Evolutionary conservation across 2,888 invertebrate species (phyloP), one percentile per base, ranked within the genome.

Genomic region (Drosophila planitibia): DNA sequence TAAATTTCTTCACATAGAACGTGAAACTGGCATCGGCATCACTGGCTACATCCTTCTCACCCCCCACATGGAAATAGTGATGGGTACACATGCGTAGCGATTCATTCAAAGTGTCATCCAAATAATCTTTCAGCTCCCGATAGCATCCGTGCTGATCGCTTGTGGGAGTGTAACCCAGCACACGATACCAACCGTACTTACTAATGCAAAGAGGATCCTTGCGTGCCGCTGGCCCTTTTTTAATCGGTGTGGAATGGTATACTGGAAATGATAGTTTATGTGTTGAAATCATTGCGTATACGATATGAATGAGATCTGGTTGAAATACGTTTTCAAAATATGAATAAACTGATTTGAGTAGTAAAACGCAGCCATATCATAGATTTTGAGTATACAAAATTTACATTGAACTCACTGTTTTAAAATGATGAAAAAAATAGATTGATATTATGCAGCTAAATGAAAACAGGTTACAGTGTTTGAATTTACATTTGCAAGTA

Each of bases 391-490:
- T 2, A 22, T 12, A 22, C 14, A 35, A 35, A 22, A 14, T 14
- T 2, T 22, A 22, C 35, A 28, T 28, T 28, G 28, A 30, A 52
- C 14, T 12, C 19, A 3, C 0, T 47, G 16, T 25, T 47, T 47
- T 0, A 16, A 47, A 47, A 7, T 47, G 22, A 12, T 6, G 5
- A 53, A 30, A 30, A 32, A 16, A 6, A 0, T 0, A 22, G 22
- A n/a, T 25, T 7, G 16, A 35, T 55, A n/a, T 39, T 19, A 55
- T 25, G 68, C 35, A 54, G 22, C 28, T 33, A 44, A 73, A 66
- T 73, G 35, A 65, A 82, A 76, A 49, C 37, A 55, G 52, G 9
- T 33, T 35, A 25, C 41, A 25, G 30, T 41, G n/a, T 53, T 68
- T 62, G 51, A 61, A 70, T 53, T 69, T 33, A 9, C 33, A 54